Percentiles rank a stretch among this genome's conserved stretches.
Conservation (phyloP, 2,797 vertebrate genomes). For the Artibeus lituratus region DNA sequence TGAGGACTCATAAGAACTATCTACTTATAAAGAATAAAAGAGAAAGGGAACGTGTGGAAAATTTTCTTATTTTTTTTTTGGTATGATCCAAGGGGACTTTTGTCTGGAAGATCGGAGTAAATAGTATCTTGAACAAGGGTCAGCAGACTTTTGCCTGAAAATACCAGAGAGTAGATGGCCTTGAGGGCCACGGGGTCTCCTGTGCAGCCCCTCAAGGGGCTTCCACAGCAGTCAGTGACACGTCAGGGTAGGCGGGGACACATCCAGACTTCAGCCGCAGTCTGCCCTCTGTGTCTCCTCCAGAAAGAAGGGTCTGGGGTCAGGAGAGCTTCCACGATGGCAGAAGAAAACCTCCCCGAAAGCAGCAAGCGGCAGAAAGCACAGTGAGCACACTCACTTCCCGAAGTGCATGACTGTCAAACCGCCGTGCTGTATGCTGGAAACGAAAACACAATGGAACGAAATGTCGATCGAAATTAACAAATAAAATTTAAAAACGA, state of each 20-base stretch:
- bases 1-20: not conserved
- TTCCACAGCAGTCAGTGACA: not conserved
- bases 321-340: not conserved
- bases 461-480: not conserved
- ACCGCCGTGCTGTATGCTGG: not conserved
- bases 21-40: not conserved
- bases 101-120: slow-evolving; percentile 33
- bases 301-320: not conserved
- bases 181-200: not conserved
- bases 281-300: not conserved
- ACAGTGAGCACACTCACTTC: not conserved
- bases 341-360: not conserved
- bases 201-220: not conserved
- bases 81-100: not conserved
- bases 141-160: not conserved
- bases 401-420: not conserved
- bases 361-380: not conserved
- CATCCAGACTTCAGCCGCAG: not conserved
- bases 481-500: not conserved
- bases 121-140: not conserved
- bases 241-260: not conserved
- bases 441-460: not conserved
- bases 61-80: not conserved
- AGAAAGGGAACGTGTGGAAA: not conserved
- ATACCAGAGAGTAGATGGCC: not conserved